Base-by-base conservation (phyloP, 2,888 invertebrate genomes). In the Epistrophe grossulariae region DNA sequence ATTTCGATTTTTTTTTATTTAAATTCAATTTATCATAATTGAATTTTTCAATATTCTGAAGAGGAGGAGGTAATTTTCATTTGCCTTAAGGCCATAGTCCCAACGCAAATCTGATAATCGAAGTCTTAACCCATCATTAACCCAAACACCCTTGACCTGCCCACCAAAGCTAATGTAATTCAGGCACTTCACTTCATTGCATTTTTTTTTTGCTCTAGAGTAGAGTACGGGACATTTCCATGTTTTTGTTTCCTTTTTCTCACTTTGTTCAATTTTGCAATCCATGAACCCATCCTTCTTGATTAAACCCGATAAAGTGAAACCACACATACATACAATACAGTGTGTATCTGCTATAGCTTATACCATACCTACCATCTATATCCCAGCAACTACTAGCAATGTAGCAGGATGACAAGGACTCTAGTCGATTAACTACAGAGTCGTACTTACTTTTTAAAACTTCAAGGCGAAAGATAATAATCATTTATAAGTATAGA, bases 161-260 rank as follows among this genome's bases (percentile, higher is more conserved):
- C 70, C 62, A 74, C 31, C 71, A 57, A 43, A 52, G 59, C 72
- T 79, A 79, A 84, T 79, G 71, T 70, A 76, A 76, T 84, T 84
- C 48, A 64, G 73, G 68, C 68, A 72, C 80, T 84, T 81, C 81
- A 78, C 77, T 77, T 84, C 77, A 85, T 78, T 81, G 78, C 85
- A 81, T 78, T 78, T 71, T 24, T 24, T 24, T 24, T 24, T 40
- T 43, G 13, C n/a, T 60, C 15, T 38, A n/a, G 13, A 70, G 57
- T 62, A 43, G 48, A 35, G 66, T 28, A 60, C 35, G 19, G 70
- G 62, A 70, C 60, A 57, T 57, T 74, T 64, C 43, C 45, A 74
- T 50, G 62, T 52, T 72, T 11, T 17, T 35, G 45, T 59, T 35
- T 72, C 68, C 38, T 70, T 70, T 71, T 71, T 31, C 70, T 68